Evolutionary conservation across 2,113 vertebrate species (phyloP), one percentile per base, ranked within the genome.

Genomic region (Dipodomys stephensi): DNA sequence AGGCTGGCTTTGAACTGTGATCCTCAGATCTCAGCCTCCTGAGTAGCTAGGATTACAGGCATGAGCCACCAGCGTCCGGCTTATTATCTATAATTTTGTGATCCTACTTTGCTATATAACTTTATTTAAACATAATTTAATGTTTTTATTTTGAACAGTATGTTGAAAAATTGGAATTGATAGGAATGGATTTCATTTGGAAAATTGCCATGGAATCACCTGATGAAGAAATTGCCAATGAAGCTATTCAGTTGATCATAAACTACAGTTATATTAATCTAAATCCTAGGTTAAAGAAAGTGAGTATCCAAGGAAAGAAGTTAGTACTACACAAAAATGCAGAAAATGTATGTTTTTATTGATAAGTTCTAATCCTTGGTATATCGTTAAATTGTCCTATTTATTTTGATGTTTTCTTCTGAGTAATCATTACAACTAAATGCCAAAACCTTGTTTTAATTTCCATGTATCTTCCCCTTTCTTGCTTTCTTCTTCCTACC

Each of bases 141-240:
- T 57, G 53, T 95, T 88, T 93, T 73, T 95, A 92, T 95, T 94
- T 95, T 97, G 27, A 18, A n/a, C 44, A 99, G 99, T 99, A 99
- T 79, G 99, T 99, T 95, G 99, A 99, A 97, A 99, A 99, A 88
- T 98, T 99, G 96, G 99, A 99, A 97, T 98, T 99, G 97, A 98
- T 99, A 92, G 99, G 99, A 96, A 99, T 99, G 99, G 99, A 99
- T 98, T 99, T 99, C 98, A 99, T 99, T 96, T 99, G 99, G 99
- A 99, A 99, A 96, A 99, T 99, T 95, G 99, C 99, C 90, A 99
- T 99, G 99, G 99, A 99, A 96, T 99, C 99, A 93, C 99, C 99
- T 35, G 99, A 99, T 97, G 99, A 99, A 98, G 99, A 99, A 98
- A 99, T 99, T 95, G 99, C 99, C 93, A 99, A 99, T 97, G 99